Conservation (phyloP, 2,113 vertebrate species). For the Galbula dea region DNA sequence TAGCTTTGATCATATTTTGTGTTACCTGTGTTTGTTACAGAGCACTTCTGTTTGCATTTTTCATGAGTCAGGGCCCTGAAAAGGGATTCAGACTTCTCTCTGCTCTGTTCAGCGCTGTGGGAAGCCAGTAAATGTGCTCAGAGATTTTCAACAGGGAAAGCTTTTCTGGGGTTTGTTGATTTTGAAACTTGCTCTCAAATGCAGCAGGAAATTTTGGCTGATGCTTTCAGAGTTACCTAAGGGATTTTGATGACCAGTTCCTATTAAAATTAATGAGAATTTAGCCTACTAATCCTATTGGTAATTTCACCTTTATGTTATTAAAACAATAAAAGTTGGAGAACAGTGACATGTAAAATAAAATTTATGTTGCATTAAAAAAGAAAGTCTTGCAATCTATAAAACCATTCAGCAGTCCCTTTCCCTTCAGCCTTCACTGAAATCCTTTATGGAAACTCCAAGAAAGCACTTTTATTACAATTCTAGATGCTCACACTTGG, state of each 20-base stretch:
- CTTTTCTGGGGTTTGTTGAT: not conserved
- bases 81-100: not conserved
- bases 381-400: not conserved
- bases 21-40: not conserved
- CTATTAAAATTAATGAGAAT: conserved; percentile 46
- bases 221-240: not conserved
- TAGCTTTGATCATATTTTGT: not conserved
- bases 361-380: conserved; percentile 26
- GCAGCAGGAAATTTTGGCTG: not conserved
- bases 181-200: not conserved
- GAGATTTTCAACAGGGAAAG: not conserved
- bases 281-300: conserved; percentile 18
- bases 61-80: not conserved
- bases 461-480: not conserved
- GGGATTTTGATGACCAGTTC: conserved; percentile 8
- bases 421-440: not conserved
- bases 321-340: conserved; percentile 15
- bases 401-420: not conserved
- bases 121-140: not conserved
- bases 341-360: conserved; percentile 25
- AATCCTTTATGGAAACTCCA: not conserved
- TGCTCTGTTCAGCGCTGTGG: not conserved
- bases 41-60: not conserved
- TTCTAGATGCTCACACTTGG: not conserved
- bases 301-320: conserved; percentile 21